Conservation (phyloP, 2,113 vertebrate genomes). For the Pristiophorus japonicus region DNA sequence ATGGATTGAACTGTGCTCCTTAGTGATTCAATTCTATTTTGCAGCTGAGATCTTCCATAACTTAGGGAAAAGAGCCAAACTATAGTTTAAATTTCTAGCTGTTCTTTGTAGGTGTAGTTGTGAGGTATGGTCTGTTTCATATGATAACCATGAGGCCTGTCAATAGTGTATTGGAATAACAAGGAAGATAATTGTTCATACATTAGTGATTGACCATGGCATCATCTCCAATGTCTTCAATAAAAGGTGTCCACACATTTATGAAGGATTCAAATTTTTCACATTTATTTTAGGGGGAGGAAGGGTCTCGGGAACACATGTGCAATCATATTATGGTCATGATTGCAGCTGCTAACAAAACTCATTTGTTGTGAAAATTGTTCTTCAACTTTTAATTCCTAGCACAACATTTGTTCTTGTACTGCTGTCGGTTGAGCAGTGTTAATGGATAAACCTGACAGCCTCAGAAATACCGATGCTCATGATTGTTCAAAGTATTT, state of each 20-base stretch:
- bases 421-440: background rate
- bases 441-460: background rate
- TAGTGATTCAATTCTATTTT: background rate
- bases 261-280: background rate
- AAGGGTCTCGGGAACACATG: background rate
- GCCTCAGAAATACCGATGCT: background rate
- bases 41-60: constrained; percentile 29
- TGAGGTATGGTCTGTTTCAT: background rate
- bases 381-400: background rate
- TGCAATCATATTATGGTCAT: background rate
- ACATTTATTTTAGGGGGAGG: background rate
- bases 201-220: background rate
- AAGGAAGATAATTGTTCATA: background rate
- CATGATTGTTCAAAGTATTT: background rate
- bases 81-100: background rate
- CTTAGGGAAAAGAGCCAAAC: background rate
- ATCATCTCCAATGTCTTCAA: background rate
- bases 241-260: background rate
- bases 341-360: background rate
- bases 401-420: background rate
- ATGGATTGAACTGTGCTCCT: background rate
- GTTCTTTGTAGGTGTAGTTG: background rate
- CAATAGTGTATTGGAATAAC: background rate
- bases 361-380: constrained; percentile 1
- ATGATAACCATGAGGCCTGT: background rate